phyloP scores from a whole-genome alignment of 1,140 invertebrate genomes.

The Drosophila triauraria region DNA sequence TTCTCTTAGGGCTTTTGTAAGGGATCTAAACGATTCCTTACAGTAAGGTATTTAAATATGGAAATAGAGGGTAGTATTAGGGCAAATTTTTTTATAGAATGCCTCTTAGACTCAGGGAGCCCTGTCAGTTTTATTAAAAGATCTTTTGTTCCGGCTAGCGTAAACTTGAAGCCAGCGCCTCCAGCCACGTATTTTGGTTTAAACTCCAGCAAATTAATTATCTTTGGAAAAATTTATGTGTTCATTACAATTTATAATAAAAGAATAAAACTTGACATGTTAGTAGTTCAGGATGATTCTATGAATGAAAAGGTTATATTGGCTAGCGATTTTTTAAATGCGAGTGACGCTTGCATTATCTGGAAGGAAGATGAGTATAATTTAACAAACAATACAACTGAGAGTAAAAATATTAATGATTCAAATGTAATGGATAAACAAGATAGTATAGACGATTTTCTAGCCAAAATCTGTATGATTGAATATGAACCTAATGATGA shows the following conservation, averaged over 20 bases:
- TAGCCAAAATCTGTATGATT: not conserved
- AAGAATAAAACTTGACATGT: not conserved
- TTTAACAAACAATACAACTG: not conserved
- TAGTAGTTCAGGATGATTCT: not conserved
- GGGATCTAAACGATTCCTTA: no score
- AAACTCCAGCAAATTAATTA: not conserved
- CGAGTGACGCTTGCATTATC: not conserved
- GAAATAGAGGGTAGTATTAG: not conserved
- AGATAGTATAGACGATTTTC: not conserved
- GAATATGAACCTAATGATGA: not conserved
- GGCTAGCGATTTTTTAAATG: not conserved
- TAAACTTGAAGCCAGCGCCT: constrained; percentile 1
- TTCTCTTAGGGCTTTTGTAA: no score
- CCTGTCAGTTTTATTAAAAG: not conserved
- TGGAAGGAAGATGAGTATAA: not conserved
- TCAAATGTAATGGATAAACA: not conserved
- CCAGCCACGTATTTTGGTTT: not conserved
- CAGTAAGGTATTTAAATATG: not conserved
- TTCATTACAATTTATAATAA: not conserved
- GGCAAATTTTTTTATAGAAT: not conserved
- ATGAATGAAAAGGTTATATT: not conserved
- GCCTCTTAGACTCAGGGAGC: not conserved
- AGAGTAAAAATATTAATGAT: not conserved
- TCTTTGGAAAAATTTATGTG: not conserved
- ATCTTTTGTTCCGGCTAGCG: not conserved